Evolutionary conservation across 2,797 vertebrate genomes (phyloP).

Genomic region (Ibycter americanus): DNA sequence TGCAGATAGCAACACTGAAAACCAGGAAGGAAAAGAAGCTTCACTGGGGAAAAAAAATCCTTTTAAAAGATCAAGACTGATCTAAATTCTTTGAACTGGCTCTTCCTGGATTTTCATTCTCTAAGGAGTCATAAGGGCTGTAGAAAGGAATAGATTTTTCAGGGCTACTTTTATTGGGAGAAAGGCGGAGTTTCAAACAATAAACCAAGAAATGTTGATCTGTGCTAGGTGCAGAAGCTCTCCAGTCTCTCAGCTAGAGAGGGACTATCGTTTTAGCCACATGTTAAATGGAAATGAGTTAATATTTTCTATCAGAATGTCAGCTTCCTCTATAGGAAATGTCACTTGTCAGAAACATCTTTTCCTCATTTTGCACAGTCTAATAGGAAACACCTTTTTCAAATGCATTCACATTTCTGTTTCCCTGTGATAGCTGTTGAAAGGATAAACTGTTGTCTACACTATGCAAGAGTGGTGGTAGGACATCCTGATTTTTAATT

Average conservation of each 20-base stretch:
- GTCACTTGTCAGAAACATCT: background rate
- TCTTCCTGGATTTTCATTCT: background rate
- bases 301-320: slow-evolving; percentile 11
- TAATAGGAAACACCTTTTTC: slow-evolving; percentile 42
- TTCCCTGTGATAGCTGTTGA: background rate
- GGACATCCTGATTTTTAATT: background rate
- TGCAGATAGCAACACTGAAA: background rate
- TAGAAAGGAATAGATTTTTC: background rate
- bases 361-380: background rate
- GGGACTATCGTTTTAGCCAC: background rate
- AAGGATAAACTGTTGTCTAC: background rate
- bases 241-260: background rate
- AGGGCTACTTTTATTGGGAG: background rate
- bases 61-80: background rate
- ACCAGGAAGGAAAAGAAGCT: background rate
- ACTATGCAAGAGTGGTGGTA: background rate
- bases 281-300: slow-evolving; percentile 47
- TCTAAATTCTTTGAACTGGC: background rate
- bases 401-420: background rate
- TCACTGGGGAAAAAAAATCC: background rate
- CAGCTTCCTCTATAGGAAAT: slow-evolving; percentile 13
- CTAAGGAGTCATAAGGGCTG: background rate
- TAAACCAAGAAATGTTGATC: background rate
- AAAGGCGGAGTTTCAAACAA: background rate
- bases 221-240: background rate